A percentile compares a stretch with the other conserved stretches of the same genome.
Evolutionary conservation across 1,140 invertebrate genomes (phyloP).

Genomic region (Pogonomyrmex barbatus): DNA sequence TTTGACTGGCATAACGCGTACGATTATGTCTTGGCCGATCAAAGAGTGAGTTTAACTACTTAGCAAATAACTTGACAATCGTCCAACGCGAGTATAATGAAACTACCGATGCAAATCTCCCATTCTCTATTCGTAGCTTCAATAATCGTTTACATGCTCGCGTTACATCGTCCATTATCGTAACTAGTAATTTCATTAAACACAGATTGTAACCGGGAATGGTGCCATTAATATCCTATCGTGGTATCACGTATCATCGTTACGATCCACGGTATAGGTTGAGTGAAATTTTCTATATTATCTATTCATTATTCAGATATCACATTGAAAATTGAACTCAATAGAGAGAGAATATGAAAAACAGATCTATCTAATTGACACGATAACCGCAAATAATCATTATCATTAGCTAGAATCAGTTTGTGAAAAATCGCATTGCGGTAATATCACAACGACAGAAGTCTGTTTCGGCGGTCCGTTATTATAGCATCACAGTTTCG

Average conservation of each 20-base stretch:
- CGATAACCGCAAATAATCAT: not conserved
- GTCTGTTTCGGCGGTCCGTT: not conserved
- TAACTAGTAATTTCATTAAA: slow-evolving; percentile 53
- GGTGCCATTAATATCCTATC: slow-evolving; percentile 33
- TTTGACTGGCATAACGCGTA: not conserved
- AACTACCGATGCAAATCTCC: slow-evolving; percentile 33
- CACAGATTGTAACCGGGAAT: slow-evolving; percentile 37
- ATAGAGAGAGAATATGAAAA: slow-evolving; percentile 21
- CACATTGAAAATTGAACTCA: not conserved
- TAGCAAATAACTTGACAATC: not conserved
- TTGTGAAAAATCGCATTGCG: not conserved
- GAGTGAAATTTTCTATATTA: slow-evolving; percentile 9
- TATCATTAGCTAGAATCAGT: not conserved
- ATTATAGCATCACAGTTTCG: not conserved
- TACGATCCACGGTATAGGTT: not conserved
- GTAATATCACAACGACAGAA: not conserved
- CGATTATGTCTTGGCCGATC: not conserved
- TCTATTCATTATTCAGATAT: not conserved
- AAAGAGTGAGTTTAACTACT: slow-evolving; percentile 39
- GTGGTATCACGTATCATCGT: slow-evolving; percentile 43
- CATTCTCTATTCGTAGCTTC: slow-evolving; percentile 10
- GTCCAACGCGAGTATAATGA: not conserved
- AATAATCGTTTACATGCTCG: slow-evolving; percentile 38
- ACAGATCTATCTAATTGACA: not conserved
- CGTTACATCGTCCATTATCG: slow-evolving; percentile 22